Conservation (phyloP, 1,140 invertebrate species). For the Brachionus plicatilis region DNA sequence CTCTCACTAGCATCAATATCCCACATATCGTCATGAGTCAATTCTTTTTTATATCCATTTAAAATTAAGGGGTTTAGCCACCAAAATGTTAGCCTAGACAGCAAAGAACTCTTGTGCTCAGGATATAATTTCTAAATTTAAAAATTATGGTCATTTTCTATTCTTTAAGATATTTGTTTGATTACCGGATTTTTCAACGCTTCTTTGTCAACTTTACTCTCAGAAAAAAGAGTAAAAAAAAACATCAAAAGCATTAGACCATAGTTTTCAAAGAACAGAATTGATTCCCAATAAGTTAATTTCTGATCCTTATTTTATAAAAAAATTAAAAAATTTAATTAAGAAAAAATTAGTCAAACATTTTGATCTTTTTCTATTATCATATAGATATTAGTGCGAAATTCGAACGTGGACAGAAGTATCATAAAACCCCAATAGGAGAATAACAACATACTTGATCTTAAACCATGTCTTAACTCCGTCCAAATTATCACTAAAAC, state of each 20-base stretch:
- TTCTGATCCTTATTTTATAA: background rate
- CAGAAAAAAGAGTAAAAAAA: background rate
- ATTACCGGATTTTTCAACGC: background rate
- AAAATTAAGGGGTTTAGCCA: constrained; percentile 34
- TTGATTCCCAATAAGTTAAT: background rate
- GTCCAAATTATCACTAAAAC: background rate
- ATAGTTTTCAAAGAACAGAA: background rate
- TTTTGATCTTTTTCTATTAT: background rate
- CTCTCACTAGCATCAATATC: background rate
- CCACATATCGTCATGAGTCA: constrained; percentile 30
- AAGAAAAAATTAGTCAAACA: background rate
- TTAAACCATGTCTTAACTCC: constrained; percentile 8
- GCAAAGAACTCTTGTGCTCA: background rate
- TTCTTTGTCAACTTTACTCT: background rate
- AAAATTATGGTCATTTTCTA: background rate
- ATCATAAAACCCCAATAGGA: background rate
- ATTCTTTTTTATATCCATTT: background rate
- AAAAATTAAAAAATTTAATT: background rate
- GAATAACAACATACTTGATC: constrained; percentile 16
- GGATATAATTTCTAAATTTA: constrained; percentile 24
- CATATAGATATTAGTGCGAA: background rate
- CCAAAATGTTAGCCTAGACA: constrained; percentile 38
- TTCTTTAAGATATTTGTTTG: background rate
- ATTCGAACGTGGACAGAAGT: background rate
- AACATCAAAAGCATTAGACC: background rate